Percentiles rank a stretch among this genome's conserved stretches.
phyloP scores from a whole-genome alignment of 2,797 vertebrate species.

The Hippocampus kuda region DNA sequence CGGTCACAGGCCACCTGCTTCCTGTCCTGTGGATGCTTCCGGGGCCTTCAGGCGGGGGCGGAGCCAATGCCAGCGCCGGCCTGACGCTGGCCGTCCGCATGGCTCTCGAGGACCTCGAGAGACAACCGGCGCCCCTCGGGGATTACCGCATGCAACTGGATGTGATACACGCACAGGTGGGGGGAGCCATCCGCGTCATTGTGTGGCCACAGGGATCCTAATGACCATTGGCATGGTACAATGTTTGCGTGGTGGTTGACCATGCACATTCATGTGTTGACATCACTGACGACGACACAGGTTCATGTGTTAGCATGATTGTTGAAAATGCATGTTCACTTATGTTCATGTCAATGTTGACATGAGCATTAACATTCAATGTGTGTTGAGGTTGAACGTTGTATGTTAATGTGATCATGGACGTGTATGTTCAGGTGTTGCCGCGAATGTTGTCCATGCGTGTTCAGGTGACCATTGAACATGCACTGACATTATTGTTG shows the following conservation, averaged over 20 bases:
- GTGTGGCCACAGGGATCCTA: not conserved
- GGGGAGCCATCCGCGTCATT: not conserved
- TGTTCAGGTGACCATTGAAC: too few species aligned
- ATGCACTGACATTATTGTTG: too few species aligned
- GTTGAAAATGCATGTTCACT: not conserved
- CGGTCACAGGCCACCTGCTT: constrained; percentile 37
- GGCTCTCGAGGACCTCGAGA: constrained; percentile 57
- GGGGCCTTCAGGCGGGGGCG: not conserved
- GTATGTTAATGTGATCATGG: too few species aligned
- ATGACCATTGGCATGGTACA: too few species aligned
- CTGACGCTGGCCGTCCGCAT: constrained; percentile 41
- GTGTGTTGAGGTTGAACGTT: too few species aligned
- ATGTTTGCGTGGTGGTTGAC: too few species aligned
- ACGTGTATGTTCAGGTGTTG: too few species aligned
- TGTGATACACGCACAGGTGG: constrained; percentile 50
- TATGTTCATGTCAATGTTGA: too few species aligned
- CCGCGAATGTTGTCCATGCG: too few species aligned
- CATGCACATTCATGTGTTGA: not conserved
- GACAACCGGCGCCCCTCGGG: constrained; percentile 38
- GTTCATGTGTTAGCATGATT: not conserved
- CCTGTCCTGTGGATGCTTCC: constrained; percentile 59
- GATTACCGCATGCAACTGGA: constrained; percentile 57
- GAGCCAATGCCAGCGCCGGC: constrained; percentile 22
- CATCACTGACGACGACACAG: not conserved
- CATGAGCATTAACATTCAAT: too few species aligned